Conservation (phyloP, 2,888 invertebrate species). For the Zaprionus lineosus region DNA sequence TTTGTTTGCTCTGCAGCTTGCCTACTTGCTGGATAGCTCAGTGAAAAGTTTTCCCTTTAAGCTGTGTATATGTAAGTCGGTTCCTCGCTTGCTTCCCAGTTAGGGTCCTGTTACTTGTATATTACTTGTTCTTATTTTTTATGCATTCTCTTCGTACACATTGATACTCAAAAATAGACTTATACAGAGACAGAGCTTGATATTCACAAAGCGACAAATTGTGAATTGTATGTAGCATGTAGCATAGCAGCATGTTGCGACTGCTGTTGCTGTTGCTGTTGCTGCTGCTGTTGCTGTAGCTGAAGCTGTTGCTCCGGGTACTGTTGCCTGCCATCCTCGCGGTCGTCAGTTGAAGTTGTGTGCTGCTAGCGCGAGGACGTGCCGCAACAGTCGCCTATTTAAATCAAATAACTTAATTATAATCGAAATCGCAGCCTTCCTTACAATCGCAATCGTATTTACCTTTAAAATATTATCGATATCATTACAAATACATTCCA, state of each 20-base stretch:
- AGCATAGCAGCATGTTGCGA: slow-evolving; percentile 35
- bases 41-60: slow-evolving; percentile 30
- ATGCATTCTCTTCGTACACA: slow-evolving; percentile 47
- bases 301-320: slow-evolving; percentile 29
- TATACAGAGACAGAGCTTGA: slow-evolving; percentile 9
- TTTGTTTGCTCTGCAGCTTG: slow-evolving; percentile 55
- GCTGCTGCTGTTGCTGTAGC: slow-evolving; percentile 10
- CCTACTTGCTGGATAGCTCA: slow-evolving; percentile 43
- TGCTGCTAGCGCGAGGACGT: slow-evolving; percentile 72
- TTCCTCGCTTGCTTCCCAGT: slow-evolving; percentile 48
- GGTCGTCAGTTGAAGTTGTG: slow-evolving; percentile 63
- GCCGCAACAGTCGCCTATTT: slow-evolving; percentile 39
- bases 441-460: slow-evolving; percentile 8
- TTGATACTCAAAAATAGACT: slow-evolving; percentile 16
- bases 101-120: slow-evolving; percentile 34
- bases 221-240: slow-evolving; percentile 46
- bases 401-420: slow-evolving; percentile 27
- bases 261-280: slow-evolving; percentile 12
- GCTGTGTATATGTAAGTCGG: slow-evolving; percentile 44
- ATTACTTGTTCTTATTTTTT: slow-evolving; percentile 58
- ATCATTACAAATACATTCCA: too few relatives aligned
- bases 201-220: slow-evolving; percentile 20
- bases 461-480: too few relatives aligned
- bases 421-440: slow-evolving; percentile 22
- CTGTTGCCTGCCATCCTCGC: slow-evolving; percentile 41